Evolutionary conservation across 2,113 vertebrate genomes (phyloP).

Genomic region (Sinocyclocheilus grahami): DNA sequence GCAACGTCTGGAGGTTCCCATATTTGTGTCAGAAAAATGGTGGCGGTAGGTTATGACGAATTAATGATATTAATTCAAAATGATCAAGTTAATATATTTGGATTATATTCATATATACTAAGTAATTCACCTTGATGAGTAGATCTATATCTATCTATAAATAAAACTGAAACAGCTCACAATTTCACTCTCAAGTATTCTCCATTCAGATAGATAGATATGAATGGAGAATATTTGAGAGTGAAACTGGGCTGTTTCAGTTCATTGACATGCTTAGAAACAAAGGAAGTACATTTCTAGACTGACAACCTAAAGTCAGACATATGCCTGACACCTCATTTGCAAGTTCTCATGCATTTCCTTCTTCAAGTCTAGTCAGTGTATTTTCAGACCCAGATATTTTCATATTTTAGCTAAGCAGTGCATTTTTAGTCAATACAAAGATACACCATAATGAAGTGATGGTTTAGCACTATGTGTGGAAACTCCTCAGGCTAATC

Average conservation of each 20-base stretch:
- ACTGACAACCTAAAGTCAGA: background rate
- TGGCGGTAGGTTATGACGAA: constrained; percentile 83
- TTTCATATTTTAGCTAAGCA: background rate
- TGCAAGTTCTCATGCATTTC: background rate
- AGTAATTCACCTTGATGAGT: too few relatives aligned
- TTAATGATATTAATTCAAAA: too few relatives aligned
- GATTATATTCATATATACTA: too few relatives aligned
- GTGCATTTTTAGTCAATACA: background rate
- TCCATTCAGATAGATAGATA: too few relatives aligned
- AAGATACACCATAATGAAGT: background rate
- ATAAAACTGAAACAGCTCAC: too few relatives aligned
- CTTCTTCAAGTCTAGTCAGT: background rate
- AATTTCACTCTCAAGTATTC: too few relatives aligned
- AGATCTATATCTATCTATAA: too few relatives aligned
- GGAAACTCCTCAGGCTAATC: background rate
- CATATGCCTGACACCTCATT: background rate
- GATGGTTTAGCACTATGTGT: background rate
- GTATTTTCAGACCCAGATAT: background rate
- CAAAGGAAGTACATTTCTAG: background rate
- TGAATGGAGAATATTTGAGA: too few relatives aligned
- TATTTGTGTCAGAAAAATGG: constrained; percentile 99
- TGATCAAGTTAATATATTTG: too few relatives aligned
- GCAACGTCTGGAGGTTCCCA: constrained; percentile 98
- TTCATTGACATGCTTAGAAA: background rate
- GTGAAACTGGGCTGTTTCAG: background rate